phyloP scores from a whole-genome alignment of 2,113 vertebrate species.

The Steatornis caripensis region DNA sequence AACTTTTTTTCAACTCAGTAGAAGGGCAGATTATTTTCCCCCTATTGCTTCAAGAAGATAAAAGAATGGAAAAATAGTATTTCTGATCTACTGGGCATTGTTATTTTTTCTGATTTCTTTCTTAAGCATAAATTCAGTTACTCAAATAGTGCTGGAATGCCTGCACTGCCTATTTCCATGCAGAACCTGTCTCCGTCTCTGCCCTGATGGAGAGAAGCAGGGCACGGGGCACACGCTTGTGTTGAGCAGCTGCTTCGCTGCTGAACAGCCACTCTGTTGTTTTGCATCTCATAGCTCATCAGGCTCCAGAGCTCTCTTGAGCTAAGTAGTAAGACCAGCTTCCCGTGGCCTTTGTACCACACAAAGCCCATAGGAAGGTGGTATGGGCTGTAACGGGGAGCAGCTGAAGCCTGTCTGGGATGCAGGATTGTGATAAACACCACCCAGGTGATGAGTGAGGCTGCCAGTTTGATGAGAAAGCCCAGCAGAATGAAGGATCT shows the following conservation, averaged over 20 bases:
- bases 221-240: background rate
- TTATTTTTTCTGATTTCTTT: too few relatives aligned
- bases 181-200: background rate
- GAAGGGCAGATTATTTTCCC: too few relatives aligned
- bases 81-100: too few relatives aligned
- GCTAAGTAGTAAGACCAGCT: background rate
- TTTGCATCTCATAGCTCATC: background rate
- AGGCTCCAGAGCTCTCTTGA: background rate
- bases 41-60: too few relatives aligned
- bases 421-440: background rate
- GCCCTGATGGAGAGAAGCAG: background rate
- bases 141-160: too few relatives aligned
- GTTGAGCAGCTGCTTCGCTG: background rate
- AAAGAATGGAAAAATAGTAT: too few relatives aligned
- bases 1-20: too few relatives aligned
- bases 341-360: background rate
- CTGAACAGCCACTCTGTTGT: background rate
- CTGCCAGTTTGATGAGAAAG: background rate
- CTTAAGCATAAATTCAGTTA: too few relatives aligned
- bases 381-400: background rate
- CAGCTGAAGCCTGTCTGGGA: background rate
- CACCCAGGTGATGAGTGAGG: background rate
- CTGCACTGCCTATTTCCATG: background rate
- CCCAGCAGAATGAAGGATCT: background rate
- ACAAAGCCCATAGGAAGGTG: background rate